Conservation (phyloP, 2,888 invertebrate species). For the Temnothorax rugatulus region DNA sequence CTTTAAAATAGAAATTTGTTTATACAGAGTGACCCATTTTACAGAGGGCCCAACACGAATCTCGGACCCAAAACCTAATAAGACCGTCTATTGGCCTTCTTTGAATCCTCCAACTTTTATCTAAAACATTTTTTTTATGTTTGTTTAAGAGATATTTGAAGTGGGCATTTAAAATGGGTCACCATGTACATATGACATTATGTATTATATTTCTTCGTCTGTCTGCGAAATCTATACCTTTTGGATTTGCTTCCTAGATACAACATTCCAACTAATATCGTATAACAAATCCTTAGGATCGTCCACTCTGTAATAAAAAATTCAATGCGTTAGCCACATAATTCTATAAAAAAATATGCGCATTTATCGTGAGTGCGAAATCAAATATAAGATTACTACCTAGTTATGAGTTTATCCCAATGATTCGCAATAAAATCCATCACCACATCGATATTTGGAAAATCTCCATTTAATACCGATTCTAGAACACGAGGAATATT, state of each 20-base stretch:
- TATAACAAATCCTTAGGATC: neutral
- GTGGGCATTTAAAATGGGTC: no score
- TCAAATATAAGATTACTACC: constrained; percentile 15
- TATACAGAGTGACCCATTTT: no score
- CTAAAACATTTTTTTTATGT: no score
- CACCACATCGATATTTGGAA: neutral
- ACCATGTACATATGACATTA: no score
- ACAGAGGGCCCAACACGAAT: no score
- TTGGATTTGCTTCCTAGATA: constrained; percentile 31
- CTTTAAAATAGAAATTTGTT: no score
- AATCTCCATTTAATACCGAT: constrained; percentile 28
- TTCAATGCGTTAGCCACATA: neutral
- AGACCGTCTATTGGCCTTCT: no score
- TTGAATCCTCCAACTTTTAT: no score
- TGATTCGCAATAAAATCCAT: constrained; percentile 23
- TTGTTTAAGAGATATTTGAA: no score
- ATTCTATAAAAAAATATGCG: neutral
- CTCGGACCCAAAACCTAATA: no score
- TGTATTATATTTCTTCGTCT: no score
- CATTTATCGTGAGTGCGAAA: neutral
- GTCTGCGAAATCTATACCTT: constrained; percentile 28
- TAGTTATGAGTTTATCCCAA: constrained; percentile 34
- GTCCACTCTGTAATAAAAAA: constrained; percentile 30
- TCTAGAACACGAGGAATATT: constrained; percentile 9
- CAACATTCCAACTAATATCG: neutral